phyloP scores from a whole-genome alignment of 2,888 invertebrate genomes.

The Chymomyza amoena region DNA sequence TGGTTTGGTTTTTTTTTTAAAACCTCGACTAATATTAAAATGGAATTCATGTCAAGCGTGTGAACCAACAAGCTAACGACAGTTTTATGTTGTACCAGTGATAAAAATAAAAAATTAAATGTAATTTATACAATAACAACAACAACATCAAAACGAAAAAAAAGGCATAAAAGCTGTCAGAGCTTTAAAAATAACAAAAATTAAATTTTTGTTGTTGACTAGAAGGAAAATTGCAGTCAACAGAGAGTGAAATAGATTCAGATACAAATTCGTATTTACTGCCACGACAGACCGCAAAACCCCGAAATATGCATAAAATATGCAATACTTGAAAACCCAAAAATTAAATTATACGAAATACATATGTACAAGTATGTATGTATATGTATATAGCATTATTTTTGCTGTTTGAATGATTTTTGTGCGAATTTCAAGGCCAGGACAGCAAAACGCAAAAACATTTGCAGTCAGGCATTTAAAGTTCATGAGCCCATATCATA shows the following conservation, averaged over 20 bases:
- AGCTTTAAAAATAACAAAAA: not conserved
- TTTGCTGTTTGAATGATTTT: conserved; percentile 32
- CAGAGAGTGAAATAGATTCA: not conserved
- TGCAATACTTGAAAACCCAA: conserved; percentile 33
- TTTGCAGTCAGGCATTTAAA: conserved; percentile 41
- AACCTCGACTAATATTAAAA: not conserved
- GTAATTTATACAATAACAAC: not conserved
- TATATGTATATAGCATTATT: conserved; percentile 12
- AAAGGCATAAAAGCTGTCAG: not conserved
- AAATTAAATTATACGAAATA: conserved; percentile 37
- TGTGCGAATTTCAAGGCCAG: conserved; percentile 40
- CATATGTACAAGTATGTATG: conserved; percentile 19
- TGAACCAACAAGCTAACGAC: not conserved
- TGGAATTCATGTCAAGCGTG: not conserved
- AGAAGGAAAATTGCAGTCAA: not conserved
- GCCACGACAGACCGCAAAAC: conserved; percentile 19
- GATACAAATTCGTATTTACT: not conserved
- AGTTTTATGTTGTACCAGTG: not conserved
- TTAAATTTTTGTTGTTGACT: not conserved
- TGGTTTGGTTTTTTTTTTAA: not conserved
- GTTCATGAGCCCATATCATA: conserved; percentile 25
- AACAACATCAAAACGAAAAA: not conserved
- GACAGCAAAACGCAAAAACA: conserved; percentile 16
- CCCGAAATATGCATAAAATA: conserved; percentile 37
- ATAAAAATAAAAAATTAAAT: not conserved